Percentiles rank a stretch among this genome's conserved stretches.
These are phyloP conservation scores for Metallyticus violacea DNA, from an alignment of 2,888 invertebrate genomes.

Conservation along the genomic window DNA sequence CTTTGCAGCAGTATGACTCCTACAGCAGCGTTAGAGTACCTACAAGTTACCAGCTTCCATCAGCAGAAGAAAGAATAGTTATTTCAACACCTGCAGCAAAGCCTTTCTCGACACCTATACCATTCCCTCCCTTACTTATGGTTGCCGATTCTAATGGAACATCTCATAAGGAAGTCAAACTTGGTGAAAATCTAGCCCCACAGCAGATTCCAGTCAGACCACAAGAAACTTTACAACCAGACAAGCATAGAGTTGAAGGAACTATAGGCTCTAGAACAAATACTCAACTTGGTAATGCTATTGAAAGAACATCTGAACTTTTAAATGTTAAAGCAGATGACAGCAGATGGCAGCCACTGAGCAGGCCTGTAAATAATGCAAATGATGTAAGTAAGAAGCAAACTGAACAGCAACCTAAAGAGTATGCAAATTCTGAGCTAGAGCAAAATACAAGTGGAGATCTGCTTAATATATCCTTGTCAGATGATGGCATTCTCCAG, in stretches of 20 bases:
- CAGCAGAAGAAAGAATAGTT: background rate
- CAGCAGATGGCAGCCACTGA: background rate
- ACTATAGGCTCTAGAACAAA: background rate
- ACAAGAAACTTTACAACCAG: background rate
- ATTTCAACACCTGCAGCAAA: background rate
- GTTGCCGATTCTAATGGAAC: background rate
- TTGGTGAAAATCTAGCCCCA: background rate
- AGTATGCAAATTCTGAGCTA: constrained; percentile 32
- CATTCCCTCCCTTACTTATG: background rate
- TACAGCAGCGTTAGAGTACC: background rate
- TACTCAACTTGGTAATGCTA: background rate
- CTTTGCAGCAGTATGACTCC: background rate
- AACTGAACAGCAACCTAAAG: background rate
- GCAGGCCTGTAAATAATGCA: background rate
- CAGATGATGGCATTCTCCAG: constrained; percentile 38
- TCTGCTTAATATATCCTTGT: constrained; percentile 41
- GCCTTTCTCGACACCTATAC: background rate
- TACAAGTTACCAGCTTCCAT: background rate
- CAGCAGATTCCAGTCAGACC: background rate
- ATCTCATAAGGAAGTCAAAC: background rate
- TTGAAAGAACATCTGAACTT: background rate
- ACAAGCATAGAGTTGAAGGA: background rate
- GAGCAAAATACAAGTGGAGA: constrained; percentile 44
- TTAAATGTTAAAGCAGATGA: background rate
- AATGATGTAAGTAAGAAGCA: background rate